Conservation (phyloP, 2,797 vertebrate genomes). For the Betta splendens region DNA sequence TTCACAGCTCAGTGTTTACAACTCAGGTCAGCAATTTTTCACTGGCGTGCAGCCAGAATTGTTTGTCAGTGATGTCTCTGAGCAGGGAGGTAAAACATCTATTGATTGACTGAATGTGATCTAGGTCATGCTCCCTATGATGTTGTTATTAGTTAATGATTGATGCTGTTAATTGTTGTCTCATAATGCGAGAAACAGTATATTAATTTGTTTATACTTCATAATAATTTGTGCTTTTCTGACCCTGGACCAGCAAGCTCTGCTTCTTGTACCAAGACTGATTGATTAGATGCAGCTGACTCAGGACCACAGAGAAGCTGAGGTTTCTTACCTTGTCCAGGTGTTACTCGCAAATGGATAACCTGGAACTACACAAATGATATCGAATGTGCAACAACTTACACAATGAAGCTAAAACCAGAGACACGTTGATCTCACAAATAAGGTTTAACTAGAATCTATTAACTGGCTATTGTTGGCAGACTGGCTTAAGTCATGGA, state of each 20-base stretch:
- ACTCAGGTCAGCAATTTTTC: constrained; percentile 72
- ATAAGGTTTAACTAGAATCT: constrained; percentile 17
- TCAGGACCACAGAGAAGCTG: constrained; percentile 39
- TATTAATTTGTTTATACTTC: background rate
- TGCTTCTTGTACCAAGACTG: constrained; percentile 40
- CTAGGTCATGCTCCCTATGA: constrained; percentile 13
- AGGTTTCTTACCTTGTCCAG: constrained; percentile 48
- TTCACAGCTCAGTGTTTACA: constrained; percentile 77
- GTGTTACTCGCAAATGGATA: constrained; percentile 51
- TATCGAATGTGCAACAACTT: constrained; percentile 15
- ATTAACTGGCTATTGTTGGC: constrained; percentile 25
- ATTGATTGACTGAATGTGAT: constrained; percentile 32
- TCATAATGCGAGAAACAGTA: background rate
- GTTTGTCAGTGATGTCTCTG: constrained; percentile 50
- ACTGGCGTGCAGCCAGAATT: constrained; percentile 57
- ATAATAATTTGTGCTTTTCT: constrained; percentile 16
- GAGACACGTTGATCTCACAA: constrained; percentile 11
- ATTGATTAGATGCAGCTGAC: constrained; percentile 57
- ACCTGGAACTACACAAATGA: constrained; percentile 29
- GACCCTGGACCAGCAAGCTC: constrained; percentile 23
- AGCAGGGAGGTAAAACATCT: constrained; percentile 38
- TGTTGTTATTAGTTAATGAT: background rate
- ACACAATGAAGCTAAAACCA: constrained; percentile 14
- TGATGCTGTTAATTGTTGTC: background rate
- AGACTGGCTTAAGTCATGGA: constrained; percentile 28